These are phyloP conservation scores for Sebastolobus altivelis DNA, from an alignment of 2,797 vertebrate species.

Conservation along the genomic window DNA sequence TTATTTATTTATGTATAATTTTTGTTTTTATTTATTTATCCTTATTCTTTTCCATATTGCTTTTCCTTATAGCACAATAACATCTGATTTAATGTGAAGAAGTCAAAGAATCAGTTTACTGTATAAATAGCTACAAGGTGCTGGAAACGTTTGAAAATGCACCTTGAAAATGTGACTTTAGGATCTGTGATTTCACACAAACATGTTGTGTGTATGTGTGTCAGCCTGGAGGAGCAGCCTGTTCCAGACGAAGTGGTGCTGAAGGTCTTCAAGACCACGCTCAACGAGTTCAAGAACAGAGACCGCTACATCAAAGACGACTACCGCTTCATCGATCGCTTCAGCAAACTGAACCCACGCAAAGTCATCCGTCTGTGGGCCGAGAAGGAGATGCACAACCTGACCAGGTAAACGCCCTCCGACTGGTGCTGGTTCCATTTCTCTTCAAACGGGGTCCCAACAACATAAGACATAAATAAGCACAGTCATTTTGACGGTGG, in stretches of 20 bases:
- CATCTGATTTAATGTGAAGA: too few species aligned
- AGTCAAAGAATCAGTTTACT: background rate
- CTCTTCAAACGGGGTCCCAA: too few species aligned
- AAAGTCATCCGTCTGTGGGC: conserved; percentile 99
- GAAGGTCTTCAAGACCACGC: conserved; percentile 98
- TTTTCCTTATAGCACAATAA: too few species aligned
- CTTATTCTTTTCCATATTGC: too few species aligned
- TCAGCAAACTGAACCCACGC: conserved; percentile 96
- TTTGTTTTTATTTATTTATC: too few species aligned
- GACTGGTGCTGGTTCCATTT: background rate
- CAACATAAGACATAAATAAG: too few species aligned
- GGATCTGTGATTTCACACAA: too few species aligned
- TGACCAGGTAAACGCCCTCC: conserved; percentile 84
- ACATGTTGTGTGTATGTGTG: background rate
- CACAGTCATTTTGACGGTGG: too few species aligned
- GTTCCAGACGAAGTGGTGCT: conserved; percentile 94
- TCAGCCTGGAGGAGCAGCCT: conserved; percentile 85
- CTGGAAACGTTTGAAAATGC: too few species aligned
- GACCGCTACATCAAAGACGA: conserved; percentile 99
- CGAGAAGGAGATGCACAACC: conserved; percentile 99
- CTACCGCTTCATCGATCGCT: conserved; percentile 98
- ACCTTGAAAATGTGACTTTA: too few species aligned
- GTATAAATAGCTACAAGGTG: background rate
- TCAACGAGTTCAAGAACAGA: conserved; percentile 97
- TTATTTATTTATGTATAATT: too few species aligned